Conservation (phyloP, 2,888 invertebrate species). For the Himalopsyche anomala region DNA sequence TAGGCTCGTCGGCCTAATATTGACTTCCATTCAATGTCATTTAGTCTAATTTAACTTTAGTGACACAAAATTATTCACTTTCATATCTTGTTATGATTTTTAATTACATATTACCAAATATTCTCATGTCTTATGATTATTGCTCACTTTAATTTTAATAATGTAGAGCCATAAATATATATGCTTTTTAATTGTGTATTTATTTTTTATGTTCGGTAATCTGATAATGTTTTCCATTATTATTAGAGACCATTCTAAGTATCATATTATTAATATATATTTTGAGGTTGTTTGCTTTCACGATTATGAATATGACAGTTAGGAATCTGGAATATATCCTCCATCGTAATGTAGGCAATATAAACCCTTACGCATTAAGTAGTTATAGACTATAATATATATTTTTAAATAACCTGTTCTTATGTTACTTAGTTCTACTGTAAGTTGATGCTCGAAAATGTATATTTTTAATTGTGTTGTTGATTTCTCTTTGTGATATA, state of each 20-base stretch:
- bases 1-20: too few relatives aligned
- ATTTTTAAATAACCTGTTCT: constrained; percentile 47
- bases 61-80: too few relatives aligned
- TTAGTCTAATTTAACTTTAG: too few relatives aligned
- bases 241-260: not conserved
- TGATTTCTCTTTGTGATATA: constrained; percentile 27
- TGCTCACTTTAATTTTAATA: constrained; percentile 3
- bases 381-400: constrained; percentile 52
- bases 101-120: constrained; percentile 1
- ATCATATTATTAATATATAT: not conserved
- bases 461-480: constrained; percentile 42
- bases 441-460: constrained; percentile 33
- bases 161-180: not conserved
- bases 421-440: constrained; percentile 47
- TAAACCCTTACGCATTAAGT: constrained; percentile 53
- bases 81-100: not conserved
- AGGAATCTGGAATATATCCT: constrained; percentile 39
- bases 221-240: not conserved
- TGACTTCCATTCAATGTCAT: too few relatives aligned
- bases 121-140: not conserved
- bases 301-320: not conserved
- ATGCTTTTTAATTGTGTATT: not conserved
- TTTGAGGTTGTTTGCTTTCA: constrained; percentile 19
- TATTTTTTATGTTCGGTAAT: not conserved
- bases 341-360: constrained; percentile 55